Percentiles rank a stretch among this genome's conserved stretches.
These are phyloP conservation scores for Alauda arvensis DNA, from an alignment of 2,797 vertebrate species.

Conservation along the genomic window DNA sequence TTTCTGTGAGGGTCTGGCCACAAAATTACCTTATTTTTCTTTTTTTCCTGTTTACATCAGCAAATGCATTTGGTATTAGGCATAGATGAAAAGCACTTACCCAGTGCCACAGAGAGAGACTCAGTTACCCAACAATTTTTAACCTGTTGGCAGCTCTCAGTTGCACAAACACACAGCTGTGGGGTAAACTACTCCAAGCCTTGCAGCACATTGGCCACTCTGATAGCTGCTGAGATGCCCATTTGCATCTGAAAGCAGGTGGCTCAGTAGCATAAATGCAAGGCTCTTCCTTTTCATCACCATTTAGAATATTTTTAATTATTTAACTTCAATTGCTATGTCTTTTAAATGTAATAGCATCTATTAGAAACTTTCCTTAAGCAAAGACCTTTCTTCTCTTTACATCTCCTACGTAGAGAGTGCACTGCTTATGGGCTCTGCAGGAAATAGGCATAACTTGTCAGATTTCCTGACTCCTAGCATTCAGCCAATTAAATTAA, in stretches of 20 bases:
- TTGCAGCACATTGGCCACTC: neutral
- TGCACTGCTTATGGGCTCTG: neutral
- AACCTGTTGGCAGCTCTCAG: neutral
- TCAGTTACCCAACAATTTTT: neutral
- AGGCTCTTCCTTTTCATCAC: neutral
- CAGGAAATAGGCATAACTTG: neutral
- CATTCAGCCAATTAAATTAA: neutral
- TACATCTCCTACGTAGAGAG: neutral
- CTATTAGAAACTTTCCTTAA: neutral
- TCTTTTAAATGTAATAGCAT: neutral
- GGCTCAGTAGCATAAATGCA: neutral
- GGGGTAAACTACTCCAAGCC: neutral
- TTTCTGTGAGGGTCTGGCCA: neutral
- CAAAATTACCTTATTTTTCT: neutral
- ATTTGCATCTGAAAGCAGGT: slow-evolving; percentile 28
- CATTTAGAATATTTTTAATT: neutral
- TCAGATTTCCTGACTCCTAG: neutral
- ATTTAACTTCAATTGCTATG: neutral
- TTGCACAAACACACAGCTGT: neutral
- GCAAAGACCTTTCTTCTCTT: neutral
- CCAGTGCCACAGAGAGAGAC: neutral
- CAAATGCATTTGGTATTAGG: neutral
- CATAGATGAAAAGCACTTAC: neutral
- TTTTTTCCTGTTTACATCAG: neutral
- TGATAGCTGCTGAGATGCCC: neutral